Base-by-base conservation (phyloP, 1,140 invertebrate species). In the Gryllus bimaculatus region DNA sequence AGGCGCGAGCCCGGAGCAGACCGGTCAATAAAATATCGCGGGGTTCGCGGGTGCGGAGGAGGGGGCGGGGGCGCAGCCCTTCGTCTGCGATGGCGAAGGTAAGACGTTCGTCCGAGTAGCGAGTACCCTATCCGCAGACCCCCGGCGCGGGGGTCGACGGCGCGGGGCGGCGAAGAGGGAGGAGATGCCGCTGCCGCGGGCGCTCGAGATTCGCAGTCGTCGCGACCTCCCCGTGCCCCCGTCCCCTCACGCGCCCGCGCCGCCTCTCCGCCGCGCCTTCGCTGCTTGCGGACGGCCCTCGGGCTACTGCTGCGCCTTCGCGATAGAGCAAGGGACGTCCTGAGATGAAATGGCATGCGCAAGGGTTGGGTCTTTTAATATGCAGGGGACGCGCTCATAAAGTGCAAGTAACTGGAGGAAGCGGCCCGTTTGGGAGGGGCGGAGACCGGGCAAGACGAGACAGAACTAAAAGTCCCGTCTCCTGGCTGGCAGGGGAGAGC, bases 381-480 rank as follows among this genome's bases (percentile, higher is more conserved):
- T 66, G 2, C 2, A 7, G 54, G 54, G 54, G 54, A 66, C 54
- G 54, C 54, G 54, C 54, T 66, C 54, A 66, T 66, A 66, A 66
- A 66, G 54, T 66, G 54, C 54, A 66, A 66, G 54, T 66, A 66
- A 66, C 54, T 66, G 54, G n/a, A 66, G 54, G 54, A 66, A 66
- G 54, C 26, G 26, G 26, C 26, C 26, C 26, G 10, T 66, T 66
- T 66, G 54, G 54, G 54, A 66, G 54, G 54, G 54, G 18, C 26
- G 26, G n/a, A 66, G 18, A 18, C 10, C 54, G 18, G n/a, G 54
- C 54, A 66, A 66, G 54, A 66, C 54, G 54, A 66, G 54, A 66
- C 54, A 66, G 54, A 66, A 66, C 54, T 3, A 3, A 66, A 66
- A 66, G 7, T 66, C 54, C 54, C 18, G 54, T 66, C 54, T 66